phyloP scores from a whole-genome alignment of 1,140 invertebrate species.

The Drosophila leontia region DNA sequence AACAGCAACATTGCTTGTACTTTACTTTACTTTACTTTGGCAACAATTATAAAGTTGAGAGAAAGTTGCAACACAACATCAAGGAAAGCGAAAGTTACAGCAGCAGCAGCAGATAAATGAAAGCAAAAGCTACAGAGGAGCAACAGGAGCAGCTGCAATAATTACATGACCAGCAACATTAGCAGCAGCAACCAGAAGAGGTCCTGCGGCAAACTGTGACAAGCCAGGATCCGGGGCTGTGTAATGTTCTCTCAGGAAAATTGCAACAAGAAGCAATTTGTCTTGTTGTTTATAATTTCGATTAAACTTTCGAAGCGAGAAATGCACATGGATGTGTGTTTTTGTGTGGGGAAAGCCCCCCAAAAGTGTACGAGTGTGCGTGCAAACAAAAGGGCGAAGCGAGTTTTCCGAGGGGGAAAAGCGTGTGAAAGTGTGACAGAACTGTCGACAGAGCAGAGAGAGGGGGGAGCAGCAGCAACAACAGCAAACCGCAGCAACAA shows the following conservation, averaged over 20 bases:
- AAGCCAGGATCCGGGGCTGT: constrained; percentile 27
- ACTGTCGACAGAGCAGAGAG: constrained; percentile 54
- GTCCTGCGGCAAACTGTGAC: constrained; percentile 30
- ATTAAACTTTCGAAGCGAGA: constrained; percentile 75
- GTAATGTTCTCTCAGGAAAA: constrained; percentile 46
- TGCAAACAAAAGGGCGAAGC: constrained; percentile 50
- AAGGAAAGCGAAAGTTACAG: neutral
- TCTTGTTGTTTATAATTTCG: constrained; percentile 83
- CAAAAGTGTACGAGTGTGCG: constrained; percentile 27
- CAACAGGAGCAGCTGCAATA: constrained; percentile 33
- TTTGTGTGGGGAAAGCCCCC: constrained; percentile 13
- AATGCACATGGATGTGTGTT: constrained; percentile 44
- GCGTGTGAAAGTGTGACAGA: constrained; percentile 73
- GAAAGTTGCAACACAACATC: constrained; percentile 2
- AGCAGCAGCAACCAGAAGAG: constrained; percentile 13
- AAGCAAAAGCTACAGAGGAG: constrained; percentile 22
- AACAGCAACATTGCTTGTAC: neutral
- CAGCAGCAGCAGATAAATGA: constrained; percentile 8
- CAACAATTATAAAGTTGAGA: constrained; percentile 4
- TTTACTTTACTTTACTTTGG: no score
- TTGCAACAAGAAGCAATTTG: constrained; percentile 82
- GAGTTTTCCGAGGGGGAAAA: constrained; percentile 22
- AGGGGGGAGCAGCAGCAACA: neutral
- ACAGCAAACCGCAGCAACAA: constrained; percentile 32
- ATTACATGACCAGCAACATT: constrained; percentile 23